These are phyloP conservation scores for Andrena bucephala DNA, from an alignment of 2,888 invertebrate species.

Conservation along the genomic window DNA sequence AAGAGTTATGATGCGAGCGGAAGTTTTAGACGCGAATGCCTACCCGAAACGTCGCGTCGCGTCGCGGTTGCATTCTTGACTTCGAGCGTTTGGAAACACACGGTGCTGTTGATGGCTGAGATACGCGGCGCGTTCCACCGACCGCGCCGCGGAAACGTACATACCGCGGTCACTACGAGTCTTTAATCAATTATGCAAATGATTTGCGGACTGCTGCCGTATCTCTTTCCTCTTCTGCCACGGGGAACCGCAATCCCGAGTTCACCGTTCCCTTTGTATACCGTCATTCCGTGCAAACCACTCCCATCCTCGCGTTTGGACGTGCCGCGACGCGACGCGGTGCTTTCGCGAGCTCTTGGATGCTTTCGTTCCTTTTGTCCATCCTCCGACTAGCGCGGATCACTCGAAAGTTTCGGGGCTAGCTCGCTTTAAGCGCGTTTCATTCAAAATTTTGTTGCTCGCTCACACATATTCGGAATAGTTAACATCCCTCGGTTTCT, in stretches of 20 bases:
- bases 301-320: slow-evolving; percentile 14
- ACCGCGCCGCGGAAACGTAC: slow-evolving; percentile 28
- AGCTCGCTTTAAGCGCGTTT: slow-evolving; percentile 69
- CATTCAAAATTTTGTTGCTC: slow-evolving; percentile 59
- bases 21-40: slow-evolving; percentile 44
- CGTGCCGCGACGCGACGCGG: neutral
- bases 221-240: slow-evolving; percentile 46
- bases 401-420: slow-evolving; percentile 76
- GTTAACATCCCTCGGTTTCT: slow-evolving; percentile 33
- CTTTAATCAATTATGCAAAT: slow-evolving; percentile 85
- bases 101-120: slow-evolving; percentile 59
- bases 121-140: slow-evolving; percentile 51
- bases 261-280: slow-evolving; percentile 61
- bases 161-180: slow-evolving; percentile 66
- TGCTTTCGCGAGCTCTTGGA: neutral
- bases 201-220: slow-evolving; percentile 74
- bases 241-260: slow-evolving; percentile 58
- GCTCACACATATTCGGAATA: slow-evolving; percentile 38
- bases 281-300: slow-evolving; percentile 32
- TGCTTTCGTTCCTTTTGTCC: slow-evolving; percentile 33
- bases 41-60: slow-evolving; percentile 45
- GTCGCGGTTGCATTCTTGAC: slow-evolving; percentile 44
- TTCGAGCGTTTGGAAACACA: slow-evolving; percentile 38
- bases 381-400: neutral
- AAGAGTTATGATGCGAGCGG: slow-evolving; percentile 33